Evolutionary conservation across 2,797 vertebrate genomes (phyloP).

Genomic region (Schizopygopsis malacanthus): DNA sequence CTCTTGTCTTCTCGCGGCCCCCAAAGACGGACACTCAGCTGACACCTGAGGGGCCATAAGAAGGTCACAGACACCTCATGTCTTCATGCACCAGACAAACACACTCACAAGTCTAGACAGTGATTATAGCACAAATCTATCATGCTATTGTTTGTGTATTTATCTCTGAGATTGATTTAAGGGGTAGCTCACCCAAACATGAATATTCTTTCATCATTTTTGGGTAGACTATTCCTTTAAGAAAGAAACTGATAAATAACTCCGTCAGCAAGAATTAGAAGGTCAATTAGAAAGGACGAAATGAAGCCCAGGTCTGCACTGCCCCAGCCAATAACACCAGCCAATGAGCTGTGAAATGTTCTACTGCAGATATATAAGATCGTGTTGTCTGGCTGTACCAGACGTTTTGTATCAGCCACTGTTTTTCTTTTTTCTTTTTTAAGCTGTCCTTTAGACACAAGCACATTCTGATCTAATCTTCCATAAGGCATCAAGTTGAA

Average conservation of each 20-base stretch:
- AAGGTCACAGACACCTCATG: constrained; percentile 52
- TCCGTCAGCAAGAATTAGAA: constrained; percentile 39
- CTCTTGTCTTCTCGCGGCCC: constrained; percentile 11
- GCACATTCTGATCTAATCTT: constrained; percentile 15
- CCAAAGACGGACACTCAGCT: constrained; percentile 24
- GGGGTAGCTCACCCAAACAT: not conserved
- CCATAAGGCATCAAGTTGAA: constrained; percentile 13
- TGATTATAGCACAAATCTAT: constrained; percentile 8
- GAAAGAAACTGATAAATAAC: constrained; percentile 32
- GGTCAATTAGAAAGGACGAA: constrained; percentile 49
- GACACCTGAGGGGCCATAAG: constrained; percentile 46
- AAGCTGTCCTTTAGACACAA: constrained; percentile 5
- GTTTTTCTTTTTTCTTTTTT: not conserved
- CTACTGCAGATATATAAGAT: constrained; percentile 32
- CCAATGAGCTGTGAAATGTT: constrained; percentile 42
- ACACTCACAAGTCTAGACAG: not conserved
- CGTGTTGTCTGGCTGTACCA: not conserved
- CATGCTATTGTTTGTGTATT: not conserved
- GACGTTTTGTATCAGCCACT: not conserved
- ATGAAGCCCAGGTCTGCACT: constrained; percentile 34
- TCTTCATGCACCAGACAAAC: constrained; percentile 36
- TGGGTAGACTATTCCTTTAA: constrained; percentile 16
- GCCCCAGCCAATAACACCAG: constrained; percentile 29
- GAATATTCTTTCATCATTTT: constrained; percentile 10
- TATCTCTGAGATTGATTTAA: not conserved